Evolutionary conservation across 2,888 invertebrate species (phyloP).

Genomic region (Acleris holmiana): DNA sequence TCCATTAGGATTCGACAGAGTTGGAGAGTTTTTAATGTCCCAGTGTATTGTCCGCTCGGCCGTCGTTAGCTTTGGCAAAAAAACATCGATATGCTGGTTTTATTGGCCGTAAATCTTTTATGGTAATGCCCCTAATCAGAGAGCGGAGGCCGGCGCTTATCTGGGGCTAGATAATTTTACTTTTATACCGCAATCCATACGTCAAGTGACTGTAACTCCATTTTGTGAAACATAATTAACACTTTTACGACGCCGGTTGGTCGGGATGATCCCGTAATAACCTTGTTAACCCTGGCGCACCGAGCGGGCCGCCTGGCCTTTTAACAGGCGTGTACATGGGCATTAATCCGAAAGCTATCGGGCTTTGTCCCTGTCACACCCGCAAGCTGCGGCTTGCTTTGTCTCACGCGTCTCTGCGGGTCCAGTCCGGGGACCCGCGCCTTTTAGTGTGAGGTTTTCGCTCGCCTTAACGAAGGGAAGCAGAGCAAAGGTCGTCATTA

Average conservation of each 20-base stretch:
- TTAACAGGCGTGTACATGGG: slow-evolving; percentile 82
- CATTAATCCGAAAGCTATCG: slow-evolving; percentile 83
- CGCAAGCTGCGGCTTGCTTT: slow-evolving; percentile 56
- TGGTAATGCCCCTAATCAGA: slow-evolving; percentile 37
- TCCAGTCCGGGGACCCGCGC: slow-evolving; percentile 76
- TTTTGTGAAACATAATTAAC: slow-evolving; percentile 80
- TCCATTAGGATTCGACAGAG: slow-evolving; percentile 75
- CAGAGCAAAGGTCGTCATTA: slow-evolving; percentile 85
- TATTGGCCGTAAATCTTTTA: slow-evolving; percentile 38
- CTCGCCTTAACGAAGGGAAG: slow-evolving; percentile 85
- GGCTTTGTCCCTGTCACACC: slow-evolving; percentile 74
- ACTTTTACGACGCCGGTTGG: slow-evolving; percentile 81
- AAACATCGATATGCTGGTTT: slow-evolving; percentile 42
- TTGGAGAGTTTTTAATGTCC: slow-evolving; percentile 64
- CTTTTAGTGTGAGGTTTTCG: slow-evolving; percentile 84
- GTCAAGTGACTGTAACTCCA: slow-evolving; percentile 67
- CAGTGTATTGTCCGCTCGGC: slow-evolving; percentile 53
- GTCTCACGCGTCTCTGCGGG: slow-evolving; percentile 73
- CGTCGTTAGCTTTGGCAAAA: slow-evolving; percentile 49
- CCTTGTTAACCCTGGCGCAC: slow-evolving; percentile 83
- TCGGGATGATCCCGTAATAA: slow-evolving; percentile 83
- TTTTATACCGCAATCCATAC: slow-evolving; percentile 51
- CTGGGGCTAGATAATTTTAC: slow-evolving; percentile 36
- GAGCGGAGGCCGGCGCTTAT: slow-evolving; percentile 29
- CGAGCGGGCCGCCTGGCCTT: slow-evolving; percentile 79